Evolutionary conservation across 2,888 invertebrate species (phyloP).

Genomic region (Drosophila borealis): DNA sequence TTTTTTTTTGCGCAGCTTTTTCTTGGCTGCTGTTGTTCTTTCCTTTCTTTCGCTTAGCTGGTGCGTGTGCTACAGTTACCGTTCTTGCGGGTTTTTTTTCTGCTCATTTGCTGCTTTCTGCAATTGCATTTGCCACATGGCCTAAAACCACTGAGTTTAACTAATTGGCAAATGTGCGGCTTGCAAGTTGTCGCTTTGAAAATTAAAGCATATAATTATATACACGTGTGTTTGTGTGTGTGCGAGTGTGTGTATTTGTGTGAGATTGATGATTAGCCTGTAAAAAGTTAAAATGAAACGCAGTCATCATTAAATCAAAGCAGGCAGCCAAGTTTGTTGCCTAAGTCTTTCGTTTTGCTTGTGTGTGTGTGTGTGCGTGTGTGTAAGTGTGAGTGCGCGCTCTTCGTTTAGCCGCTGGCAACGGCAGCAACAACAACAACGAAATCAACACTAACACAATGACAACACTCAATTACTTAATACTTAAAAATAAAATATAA

Average conservation of each 20-base stretch:
- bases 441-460: conserved; percentile 19
- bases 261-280: conserved; percentile 67
- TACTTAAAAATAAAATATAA: conserved; percentile 46
- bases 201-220: conserved; percentile 44
- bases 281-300: conserved; percentile 45
- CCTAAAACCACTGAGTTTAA: conserved; percentile 25
- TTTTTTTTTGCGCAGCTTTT: conserved; percentile 4
- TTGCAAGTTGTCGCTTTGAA: conserved; percentile 40
- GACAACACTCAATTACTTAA: conserved; percentile 68
- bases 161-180: conserved; percentile 39
- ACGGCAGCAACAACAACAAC: conserved; percentile 20
- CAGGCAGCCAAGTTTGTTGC: conserved; percentile 68
- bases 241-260: conserved; percentile 20
- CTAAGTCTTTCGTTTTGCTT: conserved; percentile 75
- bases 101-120: conserved; percentile 37
- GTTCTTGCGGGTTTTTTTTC: conserved; percentile 61
- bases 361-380: conserved; percentile 8
- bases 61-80: conserved; percentile 72
- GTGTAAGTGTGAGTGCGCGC: conserved; percentile 4
- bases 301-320: conserved; percentile 70
- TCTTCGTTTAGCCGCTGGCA: conserved; percentile 39
- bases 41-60: conserved; percentile 18
- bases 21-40: conserved; percentile 10
- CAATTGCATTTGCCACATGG: conserved; percentile 72
- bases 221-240: conserved; percentile 1